These are phyloP conservation scores for Entosphenus tridentatus DNA, from an alignment of 2,113 vertebrate genomes.

Conservation along the genomic window DNA sequence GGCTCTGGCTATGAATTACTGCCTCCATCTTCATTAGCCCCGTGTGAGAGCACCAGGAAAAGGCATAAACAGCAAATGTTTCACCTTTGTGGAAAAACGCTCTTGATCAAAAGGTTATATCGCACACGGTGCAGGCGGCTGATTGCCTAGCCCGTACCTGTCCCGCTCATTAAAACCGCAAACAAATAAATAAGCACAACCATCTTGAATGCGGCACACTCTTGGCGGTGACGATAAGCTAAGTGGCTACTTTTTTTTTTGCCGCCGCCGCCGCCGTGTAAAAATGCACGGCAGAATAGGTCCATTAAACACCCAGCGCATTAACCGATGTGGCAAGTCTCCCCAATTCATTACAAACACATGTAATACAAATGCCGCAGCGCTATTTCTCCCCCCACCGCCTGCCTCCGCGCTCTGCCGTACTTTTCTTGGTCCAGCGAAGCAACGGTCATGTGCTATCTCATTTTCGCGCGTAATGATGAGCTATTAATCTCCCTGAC, in stretches of 20 bases:
- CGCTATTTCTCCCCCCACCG: no score
- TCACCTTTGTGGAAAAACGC: slow-evolving; percentile 1
- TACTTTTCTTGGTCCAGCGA: slow-evolving; percentile 2
- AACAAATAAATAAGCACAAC: no score
- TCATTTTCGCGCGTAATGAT: slow-evolving; percentile 6
- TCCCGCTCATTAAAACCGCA: no score
- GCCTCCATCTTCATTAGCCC: slow-evolving; percentile 6
- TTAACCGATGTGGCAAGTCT: background rate
- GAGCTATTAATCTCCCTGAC: slow-evolving; percentile 6
- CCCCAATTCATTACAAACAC: slow-evolving; percentile 3
- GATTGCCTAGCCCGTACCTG: no score
- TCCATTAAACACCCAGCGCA: slow-evolving; percentile 7
- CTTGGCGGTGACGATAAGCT: no score
- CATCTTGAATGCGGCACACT: no score
- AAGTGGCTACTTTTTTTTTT: no score
- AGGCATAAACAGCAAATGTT: background rate
- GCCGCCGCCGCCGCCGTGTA: no score
- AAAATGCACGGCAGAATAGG: background rate
- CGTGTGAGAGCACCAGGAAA: background rate
- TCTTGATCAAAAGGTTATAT: slow-evolving; percentile 1
- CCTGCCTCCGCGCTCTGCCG: background rate
- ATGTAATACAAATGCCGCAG: slow-evolving; percentile 3
- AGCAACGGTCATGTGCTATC: slow-evolving; percentile 4
- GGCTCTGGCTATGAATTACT: slow-evolving; percentile 6
- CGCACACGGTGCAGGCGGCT: background rate